These are phyloP conservation scores for Cantharis lateralis DNA, from an alignment of 2,888 invertebrate genomes.

Conservation along the genomic window DNA sequence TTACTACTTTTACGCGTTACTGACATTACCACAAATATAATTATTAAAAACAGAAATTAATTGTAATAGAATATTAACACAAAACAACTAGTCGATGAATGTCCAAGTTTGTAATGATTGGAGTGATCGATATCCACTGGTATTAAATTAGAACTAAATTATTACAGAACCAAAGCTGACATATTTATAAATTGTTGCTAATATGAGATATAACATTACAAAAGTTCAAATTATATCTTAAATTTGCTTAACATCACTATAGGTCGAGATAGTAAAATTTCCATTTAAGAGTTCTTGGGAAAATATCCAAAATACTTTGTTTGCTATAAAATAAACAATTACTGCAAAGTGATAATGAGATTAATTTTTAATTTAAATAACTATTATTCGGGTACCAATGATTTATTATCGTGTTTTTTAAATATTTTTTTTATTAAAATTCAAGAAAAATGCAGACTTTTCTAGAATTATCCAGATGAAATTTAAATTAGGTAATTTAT, in stretches of 20 bases:
- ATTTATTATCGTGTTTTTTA: background rate
- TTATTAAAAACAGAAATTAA: background rate
- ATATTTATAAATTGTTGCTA: conserved; percentile 2
- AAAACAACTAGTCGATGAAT: background rate
- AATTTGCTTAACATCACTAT: background rate
- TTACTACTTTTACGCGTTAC: background rate
- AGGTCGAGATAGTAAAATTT: background rate
- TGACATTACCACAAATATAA: conserved; percentile 2
- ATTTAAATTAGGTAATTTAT: too few species aligned
- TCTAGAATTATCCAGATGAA: too few species aligned
- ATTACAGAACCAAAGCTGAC: background rate
- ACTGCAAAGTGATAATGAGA: background rate
- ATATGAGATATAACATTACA: background rate
- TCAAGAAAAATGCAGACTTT: too few species aligned
- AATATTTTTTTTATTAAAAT: too few species aligned
- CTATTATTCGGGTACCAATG: background rate
- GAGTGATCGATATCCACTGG: too few species aligned
- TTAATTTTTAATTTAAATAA: background rate
- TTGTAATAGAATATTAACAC: background rate
- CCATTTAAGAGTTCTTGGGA: background rate
- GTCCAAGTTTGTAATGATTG: background rate
- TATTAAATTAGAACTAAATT: background rate
- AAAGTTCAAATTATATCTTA: background rate
- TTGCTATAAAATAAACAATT: background rate
- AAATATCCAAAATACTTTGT: background rate